phyloP scores from a whole-genome alignment of 2,113 vertebrate species.

The Brachyistius frenatus region DNA sequence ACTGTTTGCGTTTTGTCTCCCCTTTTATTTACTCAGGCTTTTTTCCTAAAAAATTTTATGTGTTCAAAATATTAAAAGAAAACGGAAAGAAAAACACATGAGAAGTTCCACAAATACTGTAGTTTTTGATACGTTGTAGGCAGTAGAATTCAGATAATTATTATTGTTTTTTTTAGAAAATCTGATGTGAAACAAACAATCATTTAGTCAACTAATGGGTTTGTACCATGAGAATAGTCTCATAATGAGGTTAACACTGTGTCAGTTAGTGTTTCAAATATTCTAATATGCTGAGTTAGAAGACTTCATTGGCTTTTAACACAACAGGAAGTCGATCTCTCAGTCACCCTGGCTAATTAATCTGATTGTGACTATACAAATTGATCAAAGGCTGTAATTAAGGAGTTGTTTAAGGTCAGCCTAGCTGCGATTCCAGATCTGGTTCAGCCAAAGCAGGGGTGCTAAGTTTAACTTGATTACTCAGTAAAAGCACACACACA shows the following conservation, averaged over 20 bases:
- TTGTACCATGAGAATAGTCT: constrained; percentile 46
- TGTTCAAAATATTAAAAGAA: constrained; percentile 13
- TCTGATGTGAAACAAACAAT: constrained; percentile 27
- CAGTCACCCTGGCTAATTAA: constrained; percentile 18
- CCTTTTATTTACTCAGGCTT: background rate
- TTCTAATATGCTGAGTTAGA: constrained; percentile 35
- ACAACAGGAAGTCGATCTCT: constrained; percentile 6
- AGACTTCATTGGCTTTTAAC: constrained; percentile 30
- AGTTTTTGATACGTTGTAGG: constrained; percentile 8
- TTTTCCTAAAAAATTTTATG: constrained; percentile 1
- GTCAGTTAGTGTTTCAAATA: constrained; percentile 10
- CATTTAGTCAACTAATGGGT: constrained; percentile 30
- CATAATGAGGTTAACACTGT: constrained; percentile 22
- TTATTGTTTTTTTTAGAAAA: constrained; percentile 21
- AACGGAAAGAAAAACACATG: background rate
- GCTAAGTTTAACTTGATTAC: background rate
- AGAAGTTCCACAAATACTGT: constrained; percentile 10
- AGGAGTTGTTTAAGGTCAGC: background rate
- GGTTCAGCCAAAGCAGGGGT: background rate
- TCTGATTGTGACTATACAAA: background rate
- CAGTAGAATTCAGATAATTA: constrained; percentile 5
- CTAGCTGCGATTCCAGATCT: background rate
- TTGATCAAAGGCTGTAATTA: constrained; percentile 31
- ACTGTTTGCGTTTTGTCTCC: constrained; percentile 27
- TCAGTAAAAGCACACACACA: background rate